Conservation (phyloP, 2,888 invertebrate species). For the Rhamnusium bicolor region DNA sequence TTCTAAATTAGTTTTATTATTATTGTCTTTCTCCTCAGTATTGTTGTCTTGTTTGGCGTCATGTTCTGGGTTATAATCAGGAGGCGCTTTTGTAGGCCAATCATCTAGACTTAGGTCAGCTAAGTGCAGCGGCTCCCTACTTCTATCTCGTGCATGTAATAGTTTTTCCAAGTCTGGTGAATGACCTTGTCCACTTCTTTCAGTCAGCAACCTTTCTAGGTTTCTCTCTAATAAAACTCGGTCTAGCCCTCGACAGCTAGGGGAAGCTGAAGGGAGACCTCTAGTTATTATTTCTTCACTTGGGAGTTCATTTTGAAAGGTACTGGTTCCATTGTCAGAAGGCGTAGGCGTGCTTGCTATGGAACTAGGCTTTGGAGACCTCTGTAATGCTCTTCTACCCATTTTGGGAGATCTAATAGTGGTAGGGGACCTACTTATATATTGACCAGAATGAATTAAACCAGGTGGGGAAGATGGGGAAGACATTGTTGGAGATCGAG, state of each 20-base stretch:
- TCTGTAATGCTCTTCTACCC: slow-evolving; percentile 72
- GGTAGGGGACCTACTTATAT: slow-evolving; percentile 67
- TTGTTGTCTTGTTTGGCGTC: slow-evolving; percentile 53
- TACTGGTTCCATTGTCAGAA: slow-evolving; percentile 59
- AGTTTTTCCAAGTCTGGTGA: slow-evolving; percentile 71
- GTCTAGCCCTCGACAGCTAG: slow-evolving; percentile 75
- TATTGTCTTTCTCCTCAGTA: slow-evolving; percentile 58
- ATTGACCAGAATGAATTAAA: slow-evolving; percentile 49
- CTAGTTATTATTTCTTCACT: slow-evolving; percentile 55
- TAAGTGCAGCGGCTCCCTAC: slow-evolving; percentile 76
- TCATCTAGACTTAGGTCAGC: slow-evolving; percentile 75
- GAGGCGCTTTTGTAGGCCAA: slow-evolving; percentile 69
- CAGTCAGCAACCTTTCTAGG: slow-evolving; percentile 76
- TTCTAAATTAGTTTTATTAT: slow-evolving; percentile 51
- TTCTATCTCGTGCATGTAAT: slow-evolving; percentile 74
- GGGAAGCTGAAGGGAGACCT: slow-evolving; percentile 49
- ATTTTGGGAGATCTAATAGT: slow-evolving; percentile 75
- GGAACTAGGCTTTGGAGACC: slow-evolving; percentile 71
- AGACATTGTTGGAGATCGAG: slow-evolving; percentile 77
- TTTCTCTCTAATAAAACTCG: slow-evolving; percentile 80
- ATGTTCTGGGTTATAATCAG: slow-evolving; percentile 45
- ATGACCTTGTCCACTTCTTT: slow-evolving; percentile 66
- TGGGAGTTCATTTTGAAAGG: slow-evolving; percentile 36
- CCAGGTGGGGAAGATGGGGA: slow-evolving; percentile 72
- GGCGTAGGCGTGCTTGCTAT: slow-evolving; percentile 69